Base-by-base conservation (phyloP, 2,888 invertebrate species). In the Yponomeuta evonymella region DNA sequence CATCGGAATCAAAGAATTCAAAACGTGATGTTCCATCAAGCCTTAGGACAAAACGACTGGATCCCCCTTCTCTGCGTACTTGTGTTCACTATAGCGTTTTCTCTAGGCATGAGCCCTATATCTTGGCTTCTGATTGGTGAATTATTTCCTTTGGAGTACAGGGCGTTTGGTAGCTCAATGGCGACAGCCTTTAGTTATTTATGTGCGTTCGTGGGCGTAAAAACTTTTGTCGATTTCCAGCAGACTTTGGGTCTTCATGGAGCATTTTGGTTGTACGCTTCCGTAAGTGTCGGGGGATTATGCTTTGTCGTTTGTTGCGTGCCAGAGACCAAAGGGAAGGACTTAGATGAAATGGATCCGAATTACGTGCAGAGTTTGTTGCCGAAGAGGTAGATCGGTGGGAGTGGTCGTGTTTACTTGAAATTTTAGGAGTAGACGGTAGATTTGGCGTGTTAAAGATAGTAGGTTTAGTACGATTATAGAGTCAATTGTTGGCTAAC, bases 281-380 rank as follows among this genome's bases (percentile, higher is more conserved):
- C 95, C 71, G 95, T 97, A 80, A 96, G 97, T 68, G 94, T 97
- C 0, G 94, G 96, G 36, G 96, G 97, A 29, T 90, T 97, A 12
- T 95, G 97, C 82, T 98, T 97, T 84, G 96, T 97, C 1, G 95
- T 96, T 3, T 95, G 96, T 79, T 96, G 95, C 82, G 96, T 98
- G 10, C 98, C 98, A 0, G 98, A 98, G 89, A 98, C 98, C 5
- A 97, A 97, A 84, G 98, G 98, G 0, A 95, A 95, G 77, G 97
- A 97, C 81, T 90, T 98, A 77, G 97, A 97, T 82, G 97, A 98
- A 86, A 97, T 98, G 94, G 95, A 96, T 81, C 94, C 95, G 51
- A 94, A 94, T 79, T 94, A 94, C 78, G 94, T 94, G 62, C 90
- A 87, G 74, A 92, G 85, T 81, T 77, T 92, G 12, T 91, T 90